phyloP scores from a whole-genome alignment of 2,888 invertebrate genomes.

The Epirrhoe alternata region DNA sequence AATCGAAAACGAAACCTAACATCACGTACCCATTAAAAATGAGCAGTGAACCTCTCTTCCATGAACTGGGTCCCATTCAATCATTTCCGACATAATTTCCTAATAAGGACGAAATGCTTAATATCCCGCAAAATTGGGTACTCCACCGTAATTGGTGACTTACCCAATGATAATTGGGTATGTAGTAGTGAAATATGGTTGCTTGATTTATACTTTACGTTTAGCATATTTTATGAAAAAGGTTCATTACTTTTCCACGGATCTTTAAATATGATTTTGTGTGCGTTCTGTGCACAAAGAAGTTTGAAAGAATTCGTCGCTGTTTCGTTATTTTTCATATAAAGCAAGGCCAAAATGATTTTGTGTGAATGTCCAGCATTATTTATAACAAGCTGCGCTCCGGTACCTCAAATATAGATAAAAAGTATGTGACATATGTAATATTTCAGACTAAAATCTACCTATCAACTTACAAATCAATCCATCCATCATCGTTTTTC shows the following conservation, averaged over 20 bases:
- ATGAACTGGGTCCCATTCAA: conserved; percentile 23
- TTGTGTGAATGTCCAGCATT: too few species aligned
- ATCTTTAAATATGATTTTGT: too few species aligned
- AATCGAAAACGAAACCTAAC: conserved; percentile 2
- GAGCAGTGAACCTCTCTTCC: conserved; percentile 3
- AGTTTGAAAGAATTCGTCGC: too few species aligned
- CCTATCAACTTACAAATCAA: too few species aligned
- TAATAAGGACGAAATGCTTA: conserved; percentile 43
- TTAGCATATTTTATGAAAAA: neutral
- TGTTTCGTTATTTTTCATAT: too few species aligned
- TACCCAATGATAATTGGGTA: conserved; percentile 42
- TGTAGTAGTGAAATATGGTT: conserved; percentile 37
- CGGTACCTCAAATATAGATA: too few species aligned
- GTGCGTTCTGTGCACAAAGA: too few species aligned
- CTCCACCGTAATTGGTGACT: conserved; percentile 41
- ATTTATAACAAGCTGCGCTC: too few species aligned
- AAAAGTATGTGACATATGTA: too few species aligned
- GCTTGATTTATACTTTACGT: conserved; percentile 10
- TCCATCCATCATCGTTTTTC: too few species aligned
- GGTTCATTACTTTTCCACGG: neutral
- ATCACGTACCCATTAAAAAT: conserved; percentile 6
- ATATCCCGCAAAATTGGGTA: conserved; percentile 46
- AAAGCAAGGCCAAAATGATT: too few species aligned
- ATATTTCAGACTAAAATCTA: too few species aligned
- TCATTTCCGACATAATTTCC: conserved; percentile 35